Conservation (phyloP, 2,113 vertebrate genomes). For the Takifugu flavidus region DNA sequence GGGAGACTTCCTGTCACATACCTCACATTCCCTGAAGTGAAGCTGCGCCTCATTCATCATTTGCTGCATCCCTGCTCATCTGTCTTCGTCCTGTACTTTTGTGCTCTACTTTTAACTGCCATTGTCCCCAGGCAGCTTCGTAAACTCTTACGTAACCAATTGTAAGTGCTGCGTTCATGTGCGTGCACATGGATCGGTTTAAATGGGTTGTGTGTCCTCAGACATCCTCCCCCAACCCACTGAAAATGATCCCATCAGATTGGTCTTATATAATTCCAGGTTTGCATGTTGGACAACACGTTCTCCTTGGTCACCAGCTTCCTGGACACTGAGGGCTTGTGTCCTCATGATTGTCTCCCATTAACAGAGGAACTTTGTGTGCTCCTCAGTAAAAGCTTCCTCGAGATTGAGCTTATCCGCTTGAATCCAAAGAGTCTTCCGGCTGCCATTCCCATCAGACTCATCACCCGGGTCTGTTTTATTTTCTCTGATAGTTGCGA, state of each 20-base stretch:
- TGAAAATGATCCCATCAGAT: constrained; percentile 19
- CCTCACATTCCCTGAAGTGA: constrained; percentile 51
- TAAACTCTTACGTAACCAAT: constrained; percentile 54
- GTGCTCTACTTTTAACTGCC: too few relatives aligned
- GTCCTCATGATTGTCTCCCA: constrained; percentile 24
- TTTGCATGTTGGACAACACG: constrained; percentile 47
- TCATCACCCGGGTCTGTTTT: too few relatives aligned
- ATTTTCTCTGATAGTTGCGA: too few relatives aligned
- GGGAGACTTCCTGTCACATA: constrained; percentile 53
- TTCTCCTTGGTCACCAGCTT: constrained; percentile 53
- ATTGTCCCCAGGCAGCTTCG: constrained; percentile 32
- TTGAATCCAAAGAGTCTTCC: too few relatives aligned
- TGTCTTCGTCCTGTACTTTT: not conserved
- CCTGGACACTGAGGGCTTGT: constrained; percentile 57
- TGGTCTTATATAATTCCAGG: constrained; percentile 56
- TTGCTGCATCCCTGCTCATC: constrained; percentile 18
- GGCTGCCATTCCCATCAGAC: too few relatives aligned
- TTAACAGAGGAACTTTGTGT: constrained; percentile 25
- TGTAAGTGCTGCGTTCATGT: constrained; percentile 17
- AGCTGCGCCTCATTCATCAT: constrained; percentile 27
- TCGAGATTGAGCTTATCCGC: constrained; percentile 24
- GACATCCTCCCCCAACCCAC: constrained; percentile 7
- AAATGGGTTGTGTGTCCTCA: constrained; percentile 13
- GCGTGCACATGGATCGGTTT: constrained; percentile 30
- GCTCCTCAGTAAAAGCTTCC: not conserved